A percentile compares a stretch with the other conserved stretches of the same genome.
phyloP scores from a whole-genome alignment of 2,797 vertebrate species.

The Lerista edwardsae region DNA sequence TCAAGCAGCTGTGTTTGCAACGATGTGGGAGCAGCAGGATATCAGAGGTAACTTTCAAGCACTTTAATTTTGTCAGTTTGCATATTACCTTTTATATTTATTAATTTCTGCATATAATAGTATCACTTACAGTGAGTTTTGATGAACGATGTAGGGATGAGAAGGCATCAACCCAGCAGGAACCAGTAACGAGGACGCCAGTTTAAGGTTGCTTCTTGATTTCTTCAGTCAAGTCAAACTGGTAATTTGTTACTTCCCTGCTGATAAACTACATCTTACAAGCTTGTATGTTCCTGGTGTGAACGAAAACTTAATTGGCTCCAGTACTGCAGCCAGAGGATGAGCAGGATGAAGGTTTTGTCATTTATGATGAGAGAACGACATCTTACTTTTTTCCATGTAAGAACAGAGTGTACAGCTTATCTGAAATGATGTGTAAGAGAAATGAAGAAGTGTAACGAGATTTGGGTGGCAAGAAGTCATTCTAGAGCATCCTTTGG shows the following conservation, averaged over 20 bases:
- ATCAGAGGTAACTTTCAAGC: slow-evolving; percentile 9
- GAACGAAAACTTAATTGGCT: slow-evolving; percentile 41
- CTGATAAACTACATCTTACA: slow-evolving; percentile 31
- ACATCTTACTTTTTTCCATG: neutral
- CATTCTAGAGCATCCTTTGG: neutral
- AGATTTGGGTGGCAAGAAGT: neutral
- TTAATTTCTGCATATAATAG: slow-evolving; percentile 41
- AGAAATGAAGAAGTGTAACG: neutral
- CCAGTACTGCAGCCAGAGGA: slow-evolving; percentile 18
- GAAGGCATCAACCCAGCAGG: slow-evolving; percentile 24
- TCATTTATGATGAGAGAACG: slow-evolving; percentile 29
- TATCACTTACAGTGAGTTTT: slow-evolving; percentile 21
- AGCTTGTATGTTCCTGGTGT: slow-evolving; percentile 18
- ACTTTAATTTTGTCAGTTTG: slow-evolving; percentile 41
- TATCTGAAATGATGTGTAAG: slow-evolving; percentile 1
- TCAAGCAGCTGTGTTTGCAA: neutral
- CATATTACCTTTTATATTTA: slow-evolving; percentile 31
- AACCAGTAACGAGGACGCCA: slow-evolving; percentile 50
- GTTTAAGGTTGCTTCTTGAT: slow-evolving; percentile 48
- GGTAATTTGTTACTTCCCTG: slow-evolving; percentile 45
- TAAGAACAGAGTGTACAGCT: neutral
- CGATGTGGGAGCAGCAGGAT: neutral
- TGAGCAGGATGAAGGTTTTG: neutral
- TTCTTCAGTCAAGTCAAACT: slow-evolving; percentile 34
- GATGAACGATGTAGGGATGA: slow-evolving; percentile 27